A percentile compares a stretch with the other conserved stretches of the same genome.
Evolutionary conservation across 2,888 invertebrate genomes (phyloP).

Genomic region (Euplexia lucipara): DNA sequence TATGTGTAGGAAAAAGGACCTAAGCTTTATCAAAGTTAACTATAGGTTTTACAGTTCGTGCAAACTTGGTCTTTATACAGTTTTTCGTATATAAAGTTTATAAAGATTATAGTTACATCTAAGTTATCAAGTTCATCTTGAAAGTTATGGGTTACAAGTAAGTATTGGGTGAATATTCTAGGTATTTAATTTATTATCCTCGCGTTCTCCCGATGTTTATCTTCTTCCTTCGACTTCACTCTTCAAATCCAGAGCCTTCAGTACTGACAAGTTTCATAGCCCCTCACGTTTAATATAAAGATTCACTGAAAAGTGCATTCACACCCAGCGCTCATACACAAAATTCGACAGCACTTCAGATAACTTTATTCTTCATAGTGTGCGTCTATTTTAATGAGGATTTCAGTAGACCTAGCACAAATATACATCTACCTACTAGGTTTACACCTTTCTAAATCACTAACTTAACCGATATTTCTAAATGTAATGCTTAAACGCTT

Average conservation of each 20-base stretch:
- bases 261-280: constrained; percentile 4
- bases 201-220: constrained; percentile 44
- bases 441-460: constrained; percentile 51
- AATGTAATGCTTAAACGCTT: constrained; percentile 87
- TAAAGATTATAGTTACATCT: constrained; percentile 19
- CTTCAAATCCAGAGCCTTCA: constrained; percentile 15
- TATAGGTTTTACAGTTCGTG: constrained; percentile 14
- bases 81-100: constrained; percentile 13
- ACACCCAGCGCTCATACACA: constrained; percentile 45
- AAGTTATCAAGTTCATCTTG: constrained; percentile 10
- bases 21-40: constrained; percentile 26
- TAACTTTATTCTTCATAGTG: constrained; percentile 43
- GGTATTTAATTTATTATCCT: constrained; percentile 7
- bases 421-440: constrained; percentile 60
- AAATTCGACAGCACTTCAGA: constrained; percentile 42
- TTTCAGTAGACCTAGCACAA: constrained; percentile 49
- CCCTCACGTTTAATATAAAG: constrained; percentile 22
- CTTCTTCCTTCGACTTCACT: constrained; percentile 3
- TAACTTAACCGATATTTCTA: constrained; percentile 47
- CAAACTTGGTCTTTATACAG: constrained; percentile 5
- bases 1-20: constrained; percentile 22
- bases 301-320: constrained; percentile 46
- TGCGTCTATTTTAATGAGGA: constrained; percentile 48
- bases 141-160: constrained; percentile 15
- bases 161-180: constrained; percentile 1